phyloP scores from a whole-genome alignment of 2,113 vertebrate genomes.

The Marmota flaviventris region DNA sequence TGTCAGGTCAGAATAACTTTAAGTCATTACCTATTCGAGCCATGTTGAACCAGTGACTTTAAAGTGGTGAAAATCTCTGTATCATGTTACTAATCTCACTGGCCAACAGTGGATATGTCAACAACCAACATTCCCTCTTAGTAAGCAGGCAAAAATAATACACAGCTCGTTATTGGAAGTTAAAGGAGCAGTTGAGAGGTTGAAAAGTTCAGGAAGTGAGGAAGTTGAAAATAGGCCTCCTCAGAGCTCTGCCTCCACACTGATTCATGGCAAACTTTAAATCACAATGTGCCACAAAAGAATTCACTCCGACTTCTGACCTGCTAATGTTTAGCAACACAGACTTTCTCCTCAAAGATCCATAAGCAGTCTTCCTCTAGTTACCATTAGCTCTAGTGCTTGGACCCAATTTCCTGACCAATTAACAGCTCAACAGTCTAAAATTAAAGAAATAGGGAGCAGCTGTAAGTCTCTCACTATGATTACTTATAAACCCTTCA shows the following conservation, averaged over 20 bases:
- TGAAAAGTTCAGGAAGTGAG: slow-evolving; percentile 71
- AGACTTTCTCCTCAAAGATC: neutral
- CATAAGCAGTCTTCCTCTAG: neutral
- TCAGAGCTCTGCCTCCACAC: neutral
- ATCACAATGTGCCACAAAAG: slow-evolving; percentile 53
- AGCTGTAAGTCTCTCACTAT: slow-evolving; percentile 67
- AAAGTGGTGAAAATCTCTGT: slow-evolving; percentile 83
- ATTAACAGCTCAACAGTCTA: slow-evolving; percentile 75
- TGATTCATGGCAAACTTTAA: slow-evolving; percentile 68
- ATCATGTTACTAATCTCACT: slow-evolving; percentile 70
- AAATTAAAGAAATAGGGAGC: slow-evolving; percentile 82
- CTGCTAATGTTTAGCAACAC: neutral
- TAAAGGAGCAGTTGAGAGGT: slow-evolving; percentile 36
- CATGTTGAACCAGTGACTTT: slow-evolving; percentile 73
- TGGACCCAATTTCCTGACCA: slow-evolving; percentile 76
- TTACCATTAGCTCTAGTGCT: slow-evolving; percentile 34
- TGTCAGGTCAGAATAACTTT: slow-evolving; percentile 78
- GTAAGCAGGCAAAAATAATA: slow-evolving; percentile 71
- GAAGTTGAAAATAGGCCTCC: slow-evolving; percentile 64
- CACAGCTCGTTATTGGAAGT: slow-evolving; percentile 30
- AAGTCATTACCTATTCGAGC: slow-evolving; percentile 69
- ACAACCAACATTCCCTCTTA: slow-evolving; percentile 69
- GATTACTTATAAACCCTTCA: slow-evolving; percentile 82
- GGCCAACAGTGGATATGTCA: slow-evolving; percentile 70
- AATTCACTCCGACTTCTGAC: slow-evolving; percentile 53